Percentiles rank a stretch among this genome's conserved stretches.
Conservation (phyloP, 1,140 invertebrate species). For the Sycophaga agraensis region DNA sequence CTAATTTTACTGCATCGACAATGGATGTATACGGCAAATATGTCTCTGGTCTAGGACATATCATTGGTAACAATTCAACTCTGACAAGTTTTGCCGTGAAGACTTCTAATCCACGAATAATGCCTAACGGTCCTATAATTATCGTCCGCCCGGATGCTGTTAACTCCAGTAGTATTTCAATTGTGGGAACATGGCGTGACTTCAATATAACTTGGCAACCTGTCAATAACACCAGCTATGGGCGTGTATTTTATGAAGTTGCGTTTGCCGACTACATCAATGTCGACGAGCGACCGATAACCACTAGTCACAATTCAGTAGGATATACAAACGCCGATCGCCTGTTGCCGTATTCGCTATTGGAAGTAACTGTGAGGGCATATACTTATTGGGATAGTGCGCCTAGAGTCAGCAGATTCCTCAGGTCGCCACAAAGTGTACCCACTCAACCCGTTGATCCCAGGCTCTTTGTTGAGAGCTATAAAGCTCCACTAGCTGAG, state of each 20-base stretch:
- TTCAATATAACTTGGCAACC: slow-evolving; percentile 82
- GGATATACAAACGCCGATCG: slow-evolving; percentile 54
- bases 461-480: slow-evolving; percentile 66
- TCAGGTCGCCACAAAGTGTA: slow-evolving; percentile 70
- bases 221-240: slow-evolving; percentile 73
- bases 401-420: slow-evolving; percentile 58
- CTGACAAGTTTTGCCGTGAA: not conserved
- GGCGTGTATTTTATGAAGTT: slow-evolving; percentile 81
- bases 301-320: slow-evolving; percentile 49
- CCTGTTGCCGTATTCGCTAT: slow-evolving; percentile 66
- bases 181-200: slow-evolving; percentile 70
- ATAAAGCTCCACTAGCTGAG: slow-evolving; percentile 47
- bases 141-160: slow-evolving; percentile 73
- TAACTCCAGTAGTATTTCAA: slow-evolving; percentile 62
- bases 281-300: slow-evolving; percentile 47
- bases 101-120: not conserved
- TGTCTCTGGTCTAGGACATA: not conserved
- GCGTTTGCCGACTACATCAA: slow-evolving; percentile 62
- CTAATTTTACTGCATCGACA: not conserved
- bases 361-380: slow-evolving; percentile 74
- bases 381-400: slow-evolving; percentile 84
- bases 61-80: not conserved
- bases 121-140: slow-evolving; percentile 32
- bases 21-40: slow-evolving; percentile 16
- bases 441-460: slow-evolving; percentile 72